Conservation (phyloP, 2,113 vertebrate genomes). For the Misgurnus mizolepis region DNA sequence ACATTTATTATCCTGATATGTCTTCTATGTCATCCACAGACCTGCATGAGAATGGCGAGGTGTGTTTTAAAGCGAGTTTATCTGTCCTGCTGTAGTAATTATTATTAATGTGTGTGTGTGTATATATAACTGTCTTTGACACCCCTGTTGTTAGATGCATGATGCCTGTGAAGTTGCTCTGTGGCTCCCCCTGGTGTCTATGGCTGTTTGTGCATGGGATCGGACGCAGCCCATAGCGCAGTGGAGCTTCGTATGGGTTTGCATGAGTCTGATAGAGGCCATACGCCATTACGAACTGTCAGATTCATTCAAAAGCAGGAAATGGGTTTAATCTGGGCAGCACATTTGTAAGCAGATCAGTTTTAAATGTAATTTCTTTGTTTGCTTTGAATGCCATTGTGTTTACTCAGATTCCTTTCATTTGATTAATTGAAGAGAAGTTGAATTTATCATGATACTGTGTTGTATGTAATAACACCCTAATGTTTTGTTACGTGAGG, state of each 20-base stretch:
- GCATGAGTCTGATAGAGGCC: slow-evolving; percentile 39
- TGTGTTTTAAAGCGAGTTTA: no score
- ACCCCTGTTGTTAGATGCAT: slow-evolving; percentile 50
- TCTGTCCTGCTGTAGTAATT: not conserved
- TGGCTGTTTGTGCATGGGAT: slow-evolving; percentile 50
- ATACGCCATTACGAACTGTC: not conserved
- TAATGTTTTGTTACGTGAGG: slow-evolving; percentile 2
- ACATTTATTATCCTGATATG: no score
- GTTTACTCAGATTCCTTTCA: not conserved
- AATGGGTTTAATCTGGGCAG: not conserved
- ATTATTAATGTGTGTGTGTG: no score
- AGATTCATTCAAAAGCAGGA: slow-evolving; percentile 7
- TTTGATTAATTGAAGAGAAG: not conserved
- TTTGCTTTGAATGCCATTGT: slow-evolving; percentile 20
- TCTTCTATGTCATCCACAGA: no score
- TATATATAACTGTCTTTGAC: not conserved
- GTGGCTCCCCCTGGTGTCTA: slow-evolving; percentile 44
- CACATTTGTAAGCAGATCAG: not conserved
- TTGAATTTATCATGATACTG: slow-evolving; percentile 22
- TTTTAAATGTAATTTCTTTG: not conserved
- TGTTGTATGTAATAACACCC: slow-evolving; percentile 19
- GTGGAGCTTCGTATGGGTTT: slow-evolving; percentile 10
- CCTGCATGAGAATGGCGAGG: no score
- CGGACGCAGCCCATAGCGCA: not conserved
- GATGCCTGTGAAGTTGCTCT: slow-evolving; percentile 46